A percentile compares a stretch with the other conserved stretches of the same genome.
Conservation (phyloP, 2,888 invertebrate genomes). For the Meteorus cinctellus region DNA sequence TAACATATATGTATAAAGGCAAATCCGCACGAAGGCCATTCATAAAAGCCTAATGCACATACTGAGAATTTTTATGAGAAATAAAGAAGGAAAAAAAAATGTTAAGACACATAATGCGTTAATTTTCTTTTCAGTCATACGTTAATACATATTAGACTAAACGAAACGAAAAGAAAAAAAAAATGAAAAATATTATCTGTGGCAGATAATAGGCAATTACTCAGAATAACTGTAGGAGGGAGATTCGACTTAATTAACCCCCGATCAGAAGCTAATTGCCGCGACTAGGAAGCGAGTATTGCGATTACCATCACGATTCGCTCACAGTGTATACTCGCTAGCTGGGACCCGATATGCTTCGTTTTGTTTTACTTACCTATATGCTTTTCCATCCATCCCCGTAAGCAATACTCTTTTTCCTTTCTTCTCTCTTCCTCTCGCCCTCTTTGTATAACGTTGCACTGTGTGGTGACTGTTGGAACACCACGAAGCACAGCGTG, state of each 20-base stretch:
- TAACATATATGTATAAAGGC: no score
- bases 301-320: slow-evolving; percentile 45
- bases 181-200: background rate
- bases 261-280: slow-evolving; percentile 47
- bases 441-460: background rate
- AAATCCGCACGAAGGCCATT: no score
- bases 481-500: slow-evolving; percentile 27
- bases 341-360: slow-evolving; percentile 40
- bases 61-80: no score
- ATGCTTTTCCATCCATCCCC: slow-evolving; percentile 29
- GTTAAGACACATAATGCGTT: background rate
- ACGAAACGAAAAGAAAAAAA: background rate
- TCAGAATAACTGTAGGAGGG: slow-evolving; percentile 25
- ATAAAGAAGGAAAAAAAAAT: no score
- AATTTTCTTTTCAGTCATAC: background rate
- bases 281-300: slow-evolving; percentile 44
- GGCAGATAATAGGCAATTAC: slow-evolving; percentile 36
- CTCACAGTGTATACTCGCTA: slow-evolving; percentile 24
- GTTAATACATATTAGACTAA: background rate
- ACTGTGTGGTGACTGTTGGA: slow-evolving; percentile 28
- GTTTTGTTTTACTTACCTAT: slow-evolving; percentile 7
- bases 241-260: slow-evolving; percentile 45
- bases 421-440: background rate
- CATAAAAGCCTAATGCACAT: no score
- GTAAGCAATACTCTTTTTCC: slow-evolving; percentile 29